Conservation (phyloP, 2,113 vertebrate species). For the Cinclus cinclus region DNA sequence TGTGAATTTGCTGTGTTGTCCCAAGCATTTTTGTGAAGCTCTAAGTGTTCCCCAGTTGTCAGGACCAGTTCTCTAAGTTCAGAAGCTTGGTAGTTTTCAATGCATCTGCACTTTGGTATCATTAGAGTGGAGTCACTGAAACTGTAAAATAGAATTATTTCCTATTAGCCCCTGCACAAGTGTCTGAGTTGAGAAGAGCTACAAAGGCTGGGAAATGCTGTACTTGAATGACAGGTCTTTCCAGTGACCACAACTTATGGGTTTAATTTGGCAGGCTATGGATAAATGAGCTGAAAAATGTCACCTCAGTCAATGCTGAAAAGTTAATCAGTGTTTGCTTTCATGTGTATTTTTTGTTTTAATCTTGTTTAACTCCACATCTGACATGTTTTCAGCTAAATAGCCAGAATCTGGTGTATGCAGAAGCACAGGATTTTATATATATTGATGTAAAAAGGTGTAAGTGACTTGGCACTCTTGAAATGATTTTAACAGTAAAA, state of each 20-base stretch:
- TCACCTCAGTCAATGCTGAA: not conserved
- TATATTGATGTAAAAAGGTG: not conserved
- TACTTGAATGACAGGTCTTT: not conserved
- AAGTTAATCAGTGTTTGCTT: not conserved
- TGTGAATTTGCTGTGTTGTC: not conserved
- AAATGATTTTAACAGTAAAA: not conserved
- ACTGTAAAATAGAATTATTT: not conserved
- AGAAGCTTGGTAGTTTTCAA: not conserved
- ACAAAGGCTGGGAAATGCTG: not conserved
- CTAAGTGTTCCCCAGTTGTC: not conserved
- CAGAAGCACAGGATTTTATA: not conserved
- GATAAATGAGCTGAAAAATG: not conserved
- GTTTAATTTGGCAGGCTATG: not conserved
- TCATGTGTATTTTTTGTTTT: not conserved
- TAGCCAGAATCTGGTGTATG: not conserved
- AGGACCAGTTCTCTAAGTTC: not conserved
- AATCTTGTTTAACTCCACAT: not conserved
- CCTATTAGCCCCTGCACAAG: not conserved
- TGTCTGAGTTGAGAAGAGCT: not conserved
- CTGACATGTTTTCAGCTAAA: not conserved
- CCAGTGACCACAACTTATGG: not conserved
- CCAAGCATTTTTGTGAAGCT: not conserved
- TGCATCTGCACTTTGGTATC: not conserved
- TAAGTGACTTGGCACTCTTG: not conserved
- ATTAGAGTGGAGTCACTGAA: not conserved